Evolutionary conservation across 1,140 invertebrate species (phyloP).

Genomic region (Parasteatoda tepidariorum): DNA sequence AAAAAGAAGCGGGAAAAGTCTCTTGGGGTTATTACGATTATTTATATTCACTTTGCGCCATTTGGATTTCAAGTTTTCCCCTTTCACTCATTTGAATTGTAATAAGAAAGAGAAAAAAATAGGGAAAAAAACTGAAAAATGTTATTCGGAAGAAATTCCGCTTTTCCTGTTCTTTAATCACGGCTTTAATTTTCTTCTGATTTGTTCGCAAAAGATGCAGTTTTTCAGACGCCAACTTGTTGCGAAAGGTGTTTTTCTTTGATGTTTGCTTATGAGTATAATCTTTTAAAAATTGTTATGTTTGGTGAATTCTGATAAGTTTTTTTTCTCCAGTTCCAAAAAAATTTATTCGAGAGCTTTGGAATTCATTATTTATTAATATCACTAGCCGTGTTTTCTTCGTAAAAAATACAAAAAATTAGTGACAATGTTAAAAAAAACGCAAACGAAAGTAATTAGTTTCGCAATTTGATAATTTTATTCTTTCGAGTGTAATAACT

Average conservation of each 20-base stretch:
- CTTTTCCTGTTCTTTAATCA: constrained; percentile 15
- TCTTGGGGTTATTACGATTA: constrained; percentile 31
- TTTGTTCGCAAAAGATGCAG: background rate
- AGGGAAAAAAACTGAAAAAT: constrained; percentile 10
- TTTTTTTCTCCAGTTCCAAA: background rate
- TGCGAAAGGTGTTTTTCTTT: constrained; percentile 8
- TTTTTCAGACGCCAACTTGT: constrained; percentile 24
- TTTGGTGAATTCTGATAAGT: background rate
- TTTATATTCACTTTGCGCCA: constrained; percentile 42
- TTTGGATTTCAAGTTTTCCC: constrained; percentile 37
- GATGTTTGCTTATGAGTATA: constrained; percentile 11
- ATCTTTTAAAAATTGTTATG: background rate
- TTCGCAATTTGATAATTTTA: too few relatives aligned
- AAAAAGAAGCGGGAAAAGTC: constrained; percentile 10
- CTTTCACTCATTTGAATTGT: constrained; percentile 42
- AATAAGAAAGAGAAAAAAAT: constrained; percentile 5
- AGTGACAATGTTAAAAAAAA: too few relatives aligned
- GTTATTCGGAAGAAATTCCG: too few relatives aligned
- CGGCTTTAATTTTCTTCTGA: constrained; percentile 21
- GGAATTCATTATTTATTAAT: too few relatives aligned
- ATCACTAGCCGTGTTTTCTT: too few relatives aligned
- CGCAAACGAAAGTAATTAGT: too few relatives aligned
- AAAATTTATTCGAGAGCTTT: too few relatives aligned
- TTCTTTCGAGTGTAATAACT: too few relatives aligned
- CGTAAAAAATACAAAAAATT: too few relatives aligned